These are phyloP conservation scores for Trachemys scripta DNA, from an alignment of 2,113 vertebrate genomes.

Conservation along the genomic window DNA sequence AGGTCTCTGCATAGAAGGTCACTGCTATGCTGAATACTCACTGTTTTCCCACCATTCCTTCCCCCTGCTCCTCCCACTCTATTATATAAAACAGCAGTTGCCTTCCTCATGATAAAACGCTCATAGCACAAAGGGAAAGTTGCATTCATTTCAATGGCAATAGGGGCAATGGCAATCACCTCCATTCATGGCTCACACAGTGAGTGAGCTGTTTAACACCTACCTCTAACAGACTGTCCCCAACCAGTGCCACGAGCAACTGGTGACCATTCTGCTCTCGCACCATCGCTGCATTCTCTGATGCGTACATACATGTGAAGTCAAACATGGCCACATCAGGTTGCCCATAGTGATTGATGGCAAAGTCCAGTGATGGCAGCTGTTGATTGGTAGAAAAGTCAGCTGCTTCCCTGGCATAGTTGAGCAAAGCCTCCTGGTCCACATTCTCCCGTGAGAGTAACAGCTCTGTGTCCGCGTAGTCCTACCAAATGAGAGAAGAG, in stretches of 20 bases:
- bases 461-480: constrained; percentile 94
- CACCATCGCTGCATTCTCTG: constrained; percentile 94
- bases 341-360: constrained; percentile 98
- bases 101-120: background rate
- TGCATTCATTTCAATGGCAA: accelerated
- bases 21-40: background rate
- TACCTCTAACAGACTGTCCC: constrained; percentile 97
- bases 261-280: constrained; percentile 91
- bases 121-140: background rate
- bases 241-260: constrained; percentile 93
- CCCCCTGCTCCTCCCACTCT: background rate
- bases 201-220: background rate
- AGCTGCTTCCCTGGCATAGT: constrained; percentile 93
- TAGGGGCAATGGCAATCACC: background rate
- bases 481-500: constrained; percentile 79
- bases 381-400: constrained; percentile 98
- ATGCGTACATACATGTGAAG: constrained; percentile 99
- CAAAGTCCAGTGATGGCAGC: constrained; percentile 93
- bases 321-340: constrained; percentile 99
- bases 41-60: background rate
- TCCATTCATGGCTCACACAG: accelerated
- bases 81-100: background rate
- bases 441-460: constrained; percentile 95
- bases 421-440: constrained; percentile 93
- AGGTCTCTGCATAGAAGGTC: background rate